phyloP scores from a whole-genome alignment of 2,888 invertebrate genomes.

The Augochlorella aurata region DNA sequence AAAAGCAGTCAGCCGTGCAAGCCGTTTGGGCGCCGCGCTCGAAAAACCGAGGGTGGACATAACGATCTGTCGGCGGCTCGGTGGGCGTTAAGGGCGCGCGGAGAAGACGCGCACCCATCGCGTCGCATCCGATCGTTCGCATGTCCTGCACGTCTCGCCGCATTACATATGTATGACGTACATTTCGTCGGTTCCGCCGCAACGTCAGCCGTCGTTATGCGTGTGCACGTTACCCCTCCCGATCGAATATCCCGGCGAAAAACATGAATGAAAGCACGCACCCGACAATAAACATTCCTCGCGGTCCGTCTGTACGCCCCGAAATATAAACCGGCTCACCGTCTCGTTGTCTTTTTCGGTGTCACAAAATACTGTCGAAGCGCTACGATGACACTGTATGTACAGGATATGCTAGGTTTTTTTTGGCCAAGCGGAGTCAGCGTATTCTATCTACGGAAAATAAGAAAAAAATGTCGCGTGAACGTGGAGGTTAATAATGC shows the following conservation, averaged over 20 bases:
- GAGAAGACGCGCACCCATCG: conserved; percentile 15
- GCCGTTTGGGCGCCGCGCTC: conserved; percentile 42
- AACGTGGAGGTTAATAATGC: no score
- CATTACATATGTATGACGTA: conserved; percentile 68
- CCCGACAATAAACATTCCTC: not conserved
- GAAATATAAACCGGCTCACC: no score
- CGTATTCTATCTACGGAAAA: no score
- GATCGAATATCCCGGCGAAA: conserved; percentile 51
- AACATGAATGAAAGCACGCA: not conserved
- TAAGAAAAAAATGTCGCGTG: no score
- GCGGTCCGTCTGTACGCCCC: no score
- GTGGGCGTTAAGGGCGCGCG: conserved; percentile 21
- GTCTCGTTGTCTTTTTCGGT: no score
- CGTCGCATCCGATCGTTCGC: conserved; percentile 31
- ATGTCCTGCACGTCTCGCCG: conserved; percentile 59
- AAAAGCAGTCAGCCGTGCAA: conserved; percentile 12
- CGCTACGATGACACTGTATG: no score
- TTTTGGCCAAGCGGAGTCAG: no score
- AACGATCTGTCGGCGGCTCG: conserved; percentile 37
- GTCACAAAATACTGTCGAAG: no score
- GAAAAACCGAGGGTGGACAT: conserved; percentile 30
- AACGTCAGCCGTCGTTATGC: conserved; percentile 19
- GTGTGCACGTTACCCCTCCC: conserved; percentile 25
- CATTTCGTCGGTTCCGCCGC: conserved; percentile 46
- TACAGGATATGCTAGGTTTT: no score